Base-by-base conservation (phyloP, 2,113 vertebrate species). In the Sigmodon hispidus region DNA sequence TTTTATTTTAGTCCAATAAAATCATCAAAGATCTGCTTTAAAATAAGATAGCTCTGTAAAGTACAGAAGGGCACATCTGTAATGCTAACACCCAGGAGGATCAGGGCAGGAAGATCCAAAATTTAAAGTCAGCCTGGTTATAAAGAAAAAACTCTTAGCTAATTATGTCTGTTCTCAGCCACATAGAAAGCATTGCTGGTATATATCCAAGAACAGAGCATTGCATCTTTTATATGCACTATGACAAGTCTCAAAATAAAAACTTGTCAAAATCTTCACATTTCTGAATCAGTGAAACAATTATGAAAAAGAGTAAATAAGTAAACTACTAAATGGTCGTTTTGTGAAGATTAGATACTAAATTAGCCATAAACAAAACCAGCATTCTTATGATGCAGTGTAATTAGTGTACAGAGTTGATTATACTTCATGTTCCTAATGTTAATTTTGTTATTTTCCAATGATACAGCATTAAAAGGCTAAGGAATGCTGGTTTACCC, bases 401-500 rank as follows among this genome's bases (percentile, higher is more conserved):
- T 22, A 92, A n/a, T 0, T 36, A 61, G 45, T 73, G 81, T 40
- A 67, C 15, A 61, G 10, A 40, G n/a, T 43, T 80, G 31, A 59
- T 43, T 91, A 69, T 12, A 80, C 4, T 70, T 94, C 40, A 87
- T 84, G 36, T 90, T 87, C 50, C 70, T 63, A 26, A 40, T 63
- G 67, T 50, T 84, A 91, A 70, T 75, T 92, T 70, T 83, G 88
- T 19, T 45, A 59, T 95, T 95, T 94, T 61, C 85, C 80, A 84
- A 67, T 87, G 16, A 95, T 45, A 52, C 21, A 67, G 45, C 70
- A 72, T 61, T 5, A 85, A 65, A 87, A 87, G 21, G 57, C 72
- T 89, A 91, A n/a, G 22, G 36, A 52, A 6, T 48, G 48, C n/a
- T 72, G 5, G 0, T 43, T 87, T 76, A 70, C 80, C 31, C 52